Conservation (phyloP, 2,113 vertebrate species). For the Riparia riparia region DNA sequence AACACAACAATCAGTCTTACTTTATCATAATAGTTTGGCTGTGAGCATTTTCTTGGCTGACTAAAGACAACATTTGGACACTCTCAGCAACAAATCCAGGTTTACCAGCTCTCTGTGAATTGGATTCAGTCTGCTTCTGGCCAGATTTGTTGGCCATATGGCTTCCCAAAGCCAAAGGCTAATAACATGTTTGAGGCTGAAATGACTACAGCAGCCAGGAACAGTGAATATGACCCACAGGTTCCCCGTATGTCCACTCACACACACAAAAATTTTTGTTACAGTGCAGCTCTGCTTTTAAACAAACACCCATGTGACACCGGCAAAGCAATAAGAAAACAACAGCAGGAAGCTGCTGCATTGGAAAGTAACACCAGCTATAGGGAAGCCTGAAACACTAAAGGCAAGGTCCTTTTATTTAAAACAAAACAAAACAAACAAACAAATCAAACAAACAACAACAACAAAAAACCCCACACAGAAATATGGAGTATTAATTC, state of each 20-base stretch:
- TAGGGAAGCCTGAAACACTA: neutral
- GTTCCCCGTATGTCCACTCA: neutral
- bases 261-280: neutral
- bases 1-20: constrained; percentile 7
- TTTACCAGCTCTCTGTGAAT: constrained; percentile 68
- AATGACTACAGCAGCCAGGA: constrained; percentile 25
- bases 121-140: constrained; percentile 60
- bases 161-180: constrained; percentile 65
- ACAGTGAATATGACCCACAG: neutral
- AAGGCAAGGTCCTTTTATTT: neutral
- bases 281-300: neutral
- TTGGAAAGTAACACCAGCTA: neutral
- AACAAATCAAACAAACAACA: neutral
- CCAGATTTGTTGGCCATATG: constrained; percentile 68
- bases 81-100: constrained; percentile 45
- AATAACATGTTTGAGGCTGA: constrained; percentile 45
- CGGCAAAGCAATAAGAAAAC: neutral
- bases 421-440: neutral
- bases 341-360: neutral
- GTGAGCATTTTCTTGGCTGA: constrained; percentile 51
- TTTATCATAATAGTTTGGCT: constrained; percentile 27
- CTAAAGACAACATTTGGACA: constrained; percentile 64
- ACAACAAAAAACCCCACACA: too few species aligned
- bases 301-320: neutral
- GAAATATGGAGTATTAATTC: constrained; percentile 38